Percentiles rank a stretch among this genome's conserved stretches.
Evolutionary conservation across 2,888 invertebrate genomes (phyloP).

Genomic region (Nemurella pictetii): DNA sequence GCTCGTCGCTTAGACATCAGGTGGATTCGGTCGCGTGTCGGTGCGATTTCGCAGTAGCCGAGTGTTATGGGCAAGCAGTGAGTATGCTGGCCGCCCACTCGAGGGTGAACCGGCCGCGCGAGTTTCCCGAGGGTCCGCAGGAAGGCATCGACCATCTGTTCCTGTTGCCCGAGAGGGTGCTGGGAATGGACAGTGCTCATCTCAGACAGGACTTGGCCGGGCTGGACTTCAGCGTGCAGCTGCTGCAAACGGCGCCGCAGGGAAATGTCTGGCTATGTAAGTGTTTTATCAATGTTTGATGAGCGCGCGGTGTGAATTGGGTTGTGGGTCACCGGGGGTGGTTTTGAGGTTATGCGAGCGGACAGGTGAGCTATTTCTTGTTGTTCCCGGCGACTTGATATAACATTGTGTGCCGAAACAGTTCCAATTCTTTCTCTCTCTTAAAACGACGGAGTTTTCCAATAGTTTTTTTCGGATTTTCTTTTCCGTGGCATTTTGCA

Average conservation of each 20-base stretch:
- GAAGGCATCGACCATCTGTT: slow-evolving; percentile 61
- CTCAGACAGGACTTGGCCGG: slow-evolving; percentile 60
- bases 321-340: too few relatives aligned
- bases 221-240: slow-evolving; percentile 57
- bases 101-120: slow-evolving; percentile 42
- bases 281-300: slow-evolving; percentile 46
- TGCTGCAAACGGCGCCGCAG: slow-evolving; percentile 58
- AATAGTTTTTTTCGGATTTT: not conserved
- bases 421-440: not conserved
- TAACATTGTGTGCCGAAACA: not conserved
- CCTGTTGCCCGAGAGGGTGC: slow-evolving; percentile 58
- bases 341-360: not conserved
- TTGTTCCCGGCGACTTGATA: not conserved
- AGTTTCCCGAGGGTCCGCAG: slow-evolving; percentile 50
- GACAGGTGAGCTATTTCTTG: not conserved
- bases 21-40: not conserved
- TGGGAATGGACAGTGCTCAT: slow-evolving; percentile 59
- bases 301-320: not conserved
- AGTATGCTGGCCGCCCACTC: slow-evolving; percentile 35
- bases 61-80: slow-evolving; percentile 19
- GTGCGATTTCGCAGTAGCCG: not conserved
- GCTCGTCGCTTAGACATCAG: not conserved
- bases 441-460: not conserved
- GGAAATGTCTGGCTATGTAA: slow-evolving; percentile 64
- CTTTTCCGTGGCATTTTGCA: not conserved